These are phyloP conservation scores for Egretta garzetta DNA, from an alignment of 2,113 vertebrate species.

Conservation along the genomic window DNA sequence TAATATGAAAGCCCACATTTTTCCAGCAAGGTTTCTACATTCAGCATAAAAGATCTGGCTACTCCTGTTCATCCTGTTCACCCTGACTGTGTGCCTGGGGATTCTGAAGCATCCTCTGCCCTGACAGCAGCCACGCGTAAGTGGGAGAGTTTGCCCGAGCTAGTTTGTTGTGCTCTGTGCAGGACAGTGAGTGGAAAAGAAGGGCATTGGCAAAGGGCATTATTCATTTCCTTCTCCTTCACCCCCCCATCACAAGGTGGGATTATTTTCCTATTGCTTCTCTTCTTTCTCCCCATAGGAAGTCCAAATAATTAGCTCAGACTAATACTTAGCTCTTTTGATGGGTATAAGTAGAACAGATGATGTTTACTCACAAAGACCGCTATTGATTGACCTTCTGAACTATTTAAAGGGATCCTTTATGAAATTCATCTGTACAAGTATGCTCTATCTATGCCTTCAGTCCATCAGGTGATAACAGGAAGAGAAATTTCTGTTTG, in stretches of 20 bases:
- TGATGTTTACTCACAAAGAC: neutral
- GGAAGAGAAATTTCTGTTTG: neutral
- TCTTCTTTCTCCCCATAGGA: neutral
- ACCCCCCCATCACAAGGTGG: neutral
- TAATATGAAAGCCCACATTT: neutral
- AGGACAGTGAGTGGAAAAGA: neutral
- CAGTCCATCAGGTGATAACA: neutral
- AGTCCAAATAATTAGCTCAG: neutral
- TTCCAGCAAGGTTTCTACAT: neutral
- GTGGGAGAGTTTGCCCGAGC: neutral
- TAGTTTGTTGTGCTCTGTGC: neutral
- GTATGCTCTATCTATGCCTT: neutral
- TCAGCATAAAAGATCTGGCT: neutral
- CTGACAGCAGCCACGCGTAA: accelerated
- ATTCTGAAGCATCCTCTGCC: neutral
- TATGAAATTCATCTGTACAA: neutral
- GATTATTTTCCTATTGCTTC: neutral
- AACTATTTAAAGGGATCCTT: neutral
- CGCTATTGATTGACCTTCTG: neutral
- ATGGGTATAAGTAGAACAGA: neutral
- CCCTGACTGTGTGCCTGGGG: neutral
- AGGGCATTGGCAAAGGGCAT: neutral
- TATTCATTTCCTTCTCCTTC: neutral
- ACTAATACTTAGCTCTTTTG: neutral
- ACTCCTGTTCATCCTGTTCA: neutral